Conservation (phyloP, 2,888 invertebrate species). For the Zhuqinia jingwanae region DNA sequence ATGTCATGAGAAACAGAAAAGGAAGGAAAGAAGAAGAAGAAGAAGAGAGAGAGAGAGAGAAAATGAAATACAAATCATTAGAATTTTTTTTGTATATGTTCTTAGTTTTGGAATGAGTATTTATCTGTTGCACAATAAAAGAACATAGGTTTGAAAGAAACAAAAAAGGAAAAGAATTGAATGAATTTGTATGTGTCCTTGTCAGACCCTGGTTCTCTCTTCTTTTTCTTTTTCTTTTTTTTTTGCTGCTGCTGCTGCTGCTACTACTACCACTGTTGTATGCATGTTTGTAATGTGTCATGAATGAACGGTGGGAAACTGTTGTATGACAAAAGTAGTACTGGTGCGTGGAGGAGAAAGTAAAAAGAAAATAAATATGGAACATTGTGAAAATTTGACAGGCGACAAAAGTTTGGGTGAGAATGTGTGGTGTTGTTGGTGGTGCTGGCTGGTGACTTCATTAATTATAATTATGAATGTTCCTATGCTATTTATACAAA, state of each 20-base stretch:
- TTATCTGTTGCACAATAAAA: constrained; percentile 39
- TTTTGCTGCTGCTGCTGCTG: not conserved
- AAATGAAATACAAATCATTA: too few species aligned
- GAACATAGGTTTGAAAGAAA: not conserved
- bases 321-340: too few species aligned
- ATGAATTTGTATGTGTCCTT: not conserved
- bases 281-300: not conserved
- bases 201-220: not conserved
- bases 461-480: not conserved
- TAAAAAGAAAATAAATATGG: constrained; percentile 3
- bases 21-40: too few species aligned
- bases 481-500: not conserved
- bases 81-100: not conserved
- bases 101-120: not conserved
- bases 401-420: not conserved
- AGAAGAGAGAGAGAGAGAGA: not conserved
- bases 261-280: too few species aligned
- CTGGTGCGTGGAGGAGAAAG: not conserved
- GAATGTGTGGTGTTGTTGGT: not conserved
- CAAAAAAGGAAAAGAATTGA: not conserved
- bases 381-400: not conserved
- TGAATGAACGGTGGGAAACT: not conserved
- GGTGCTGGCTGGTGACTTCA: too few species aligned
- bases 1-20: not conserved
- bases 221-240: not conserved